Percentiles rank a stretch among this genome's conserved stretches.
Evolutionary conservation across 2,888 invertebrate species (phyloP).

Genomic region (Aleiodes alternator): DNA sequence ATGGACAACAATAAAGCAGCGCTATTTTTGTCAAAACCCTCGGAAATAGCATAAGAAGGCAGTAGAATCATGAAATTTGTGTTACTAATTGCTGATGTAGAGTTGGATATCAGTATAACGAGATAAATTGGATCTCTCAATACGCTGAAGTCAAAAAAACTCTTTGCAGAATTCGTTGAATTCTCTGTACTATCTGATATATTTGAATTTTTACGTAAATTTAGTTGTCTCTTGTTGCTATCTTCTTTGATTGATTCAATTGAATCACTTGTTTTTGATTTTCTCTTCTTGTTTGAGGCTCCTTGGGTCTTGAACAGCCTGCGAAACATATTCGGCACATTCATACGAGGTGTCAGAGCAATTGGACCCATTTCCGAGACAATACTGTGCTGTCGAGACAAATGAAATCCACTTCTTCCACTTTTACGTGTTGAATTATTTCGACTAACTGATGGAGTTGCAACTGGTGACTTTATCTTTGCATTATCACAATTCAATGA

Average conservation of each 20-base stretch:
- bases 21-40: constrained; percentile 83
- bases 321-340: constrained; percentile 56
- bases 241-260: not conserved
- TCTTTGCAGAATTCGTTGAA: constrained; percentile 69
- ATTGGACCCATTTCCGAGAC: constrained; percentile 61
- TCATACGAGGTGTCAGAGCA: constrained; percentile 55
- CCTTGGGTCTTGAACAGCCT: constrained; percentile 56
- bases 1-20: constrained; percentile 87
- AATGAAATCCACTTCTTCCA: constrained; percentile 48
- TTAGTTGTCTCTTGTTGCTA: not conserved
- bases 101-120: constrained; percentile 89
- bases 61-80: constrained; percentile 90
- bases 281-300: constrained; percentile 18
- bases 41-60: constrained; percentile 85
- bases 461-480: constrained; percentile 24
- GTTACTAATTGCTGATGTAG: constrained; percentile 90
- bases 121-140: constrained; percentile 87
- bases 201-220: constrained; percentile 25
- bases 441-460: constrained; percentile 53
- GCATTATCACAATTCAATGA: constrained; percentile 36
- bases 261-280: constrained; percentile 12
- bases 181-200: constrained; percentile 39
- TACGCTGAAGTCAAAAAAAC: constrained; percentile 85
- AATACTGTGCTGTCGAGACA: constrained; percentile 60
- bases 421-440: constrained; percentile 52